These are phyloP conservation scores for Euschistus heros DNA, from an alignment of 1,140 invertebrate species.

Conservation along the genomic window DNA sequence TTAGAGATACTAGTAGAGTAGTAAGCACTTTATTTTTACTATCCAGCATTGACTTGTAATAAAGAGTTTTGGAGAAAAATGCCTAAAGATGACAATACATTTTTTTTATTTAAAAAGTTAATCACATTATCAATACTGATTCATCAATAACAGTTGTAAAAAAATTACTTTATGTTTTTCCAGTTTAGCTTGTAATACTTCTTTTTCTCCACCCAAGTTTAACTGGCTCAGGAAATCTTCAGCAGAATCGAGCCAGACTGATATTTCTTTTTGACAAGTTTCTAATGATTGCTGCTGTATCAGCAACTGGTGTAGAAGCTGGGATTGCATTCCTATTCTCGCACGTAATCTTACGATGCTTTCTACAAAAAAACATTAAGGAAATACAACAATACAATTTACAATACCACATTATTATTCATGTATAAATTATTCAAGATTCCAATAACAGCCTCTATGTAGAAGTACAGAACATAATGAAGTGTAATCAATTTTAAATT, in stretches of 20 bases:
- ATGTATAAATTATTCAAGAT: too few relatives aligned
- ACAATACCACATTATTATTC: too few relatives aligned
- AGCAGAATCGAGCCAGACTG: slow-evolving; percentile 72
- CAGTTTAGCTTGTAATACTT: slow-evolving; percentile 58
- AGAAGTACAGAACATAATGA: too few relatives aligned
- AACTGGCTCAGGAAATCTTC: slow-evolving; percentile 56
- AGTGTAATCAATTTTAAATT: too few relatives aligned
- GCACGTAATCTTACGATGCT: slow-evolving; percentile 69
- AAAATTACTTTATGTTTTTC: slow-evolving; percentile 59
- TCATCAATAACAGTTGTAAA: neutral
- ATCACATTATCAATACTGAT: neutral
- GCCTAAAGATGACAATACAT: slow-evolving; percentile 36
- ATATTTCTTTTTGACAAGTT: slow-evolving; percentile 72
- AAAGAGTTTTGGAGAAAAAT: slow-evolving; percentile 77
- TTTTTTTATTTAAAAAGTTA: neutral
- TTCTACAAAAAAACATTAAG: slow-evolving; percentile 41
- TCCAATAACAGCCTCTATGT: too few relatives aligned
- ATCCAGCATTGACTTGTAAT: slow-evolving; percentile 87
- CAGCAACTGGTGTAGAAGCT: slow-evolving; percentile 68
- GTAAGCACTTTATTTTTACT: slow-evolving; percentile 90
- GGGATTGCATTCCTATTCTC: slow-evolving; percentile 63
- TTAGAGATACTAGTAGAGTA: slow-evolving; percentile 69
- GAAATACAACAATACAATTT: too few relatives aligned
- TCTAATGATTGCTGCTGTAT: slow-evolving; percentile 85
- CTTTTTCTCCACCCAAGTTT: slow-evolving; percentile 54